Percentiles rank a stretch among this genome's conserved stretches.
Evolutionary conservation across 2,888 invertebrate species (phyloP).

Genomic region (Trachelus stipa): DNA sequence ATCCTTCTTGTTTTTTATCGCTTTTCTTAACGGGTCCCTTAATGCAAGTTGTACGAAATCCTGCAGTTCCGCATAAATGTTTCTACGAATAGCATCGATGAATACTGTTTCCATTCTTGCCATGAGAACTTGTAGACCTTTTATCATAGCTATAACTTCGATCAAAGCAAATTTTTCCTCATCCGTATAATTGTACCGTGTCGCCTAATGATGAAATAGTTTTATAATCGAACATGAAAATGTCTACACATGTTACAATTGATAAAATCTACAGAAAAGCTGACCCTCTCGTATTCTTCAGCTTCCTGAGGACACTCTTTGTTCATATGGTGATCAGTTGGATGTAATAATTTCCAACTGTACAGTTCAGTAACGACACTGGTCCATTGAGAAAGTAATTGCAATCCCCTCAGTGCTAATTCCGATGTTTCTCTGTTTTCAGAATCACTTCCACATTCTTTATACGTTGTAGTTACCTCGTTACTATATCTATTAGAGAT

Average conservation of each 20-base stretch:
- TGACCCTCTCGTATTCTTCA: slow-evolving; percentile 95
- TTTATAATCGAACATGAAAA: slow-evolving; percentile 3
- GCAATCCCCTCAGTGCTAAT: slow-evolving; percentile 90
- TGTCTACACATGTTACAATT: slow-evolving; percentile 3
- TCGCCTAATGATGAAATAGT: slow-evolving; percentile 74
- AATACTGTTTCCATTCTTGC: slow-evolving; percentile 98
- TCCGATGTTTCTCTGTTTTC: slow-evolving; percentile 94
- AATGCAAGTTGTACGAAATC: slow-evolving; percentile 93
- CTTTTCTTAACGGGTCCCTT: slow-evolving; percentile 93
- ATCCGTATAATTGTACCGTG: slow-evolving; percentile 96
- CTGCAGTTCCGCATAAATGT: slow-evolving; percentile 96
- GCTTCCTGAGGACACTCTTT: slow-evolving; percentile 95
- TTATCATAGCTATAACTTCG: slow-evolving; percentile 99
- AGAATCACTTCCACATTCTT: slow-evolving; percentile 90
- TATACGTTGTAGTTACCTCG: slow-evolving; percentile 90
- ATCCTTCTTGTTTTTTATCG: slow-evolving; percentile 98
- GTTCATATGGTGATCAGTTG: slow-evolving; percentile 96
- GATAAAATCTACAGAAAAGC: slow-evolving; percentile 27
- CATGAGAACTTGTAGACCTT: slow-evolving; percentile 96
- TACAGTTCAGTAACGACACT: slow-evolving; percentile 95
- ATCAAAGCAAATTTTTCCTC: slow-evolving; percentile 98
- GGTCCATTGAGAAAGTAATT: slow-evolving; percentile 96
- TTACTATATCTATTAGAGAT: slow-evolving; percentile 55
- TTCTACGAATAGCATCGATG: slow-evolving; percentile 88
- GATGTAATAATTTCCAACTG: slow-evolving; percentile 98